A percentile compares a stretch with the other conserved stretches of the same genome.
Conservation (phyloP, 2,797 vertebrate genomes). For the Silurus lanzhouensis region DNA sequence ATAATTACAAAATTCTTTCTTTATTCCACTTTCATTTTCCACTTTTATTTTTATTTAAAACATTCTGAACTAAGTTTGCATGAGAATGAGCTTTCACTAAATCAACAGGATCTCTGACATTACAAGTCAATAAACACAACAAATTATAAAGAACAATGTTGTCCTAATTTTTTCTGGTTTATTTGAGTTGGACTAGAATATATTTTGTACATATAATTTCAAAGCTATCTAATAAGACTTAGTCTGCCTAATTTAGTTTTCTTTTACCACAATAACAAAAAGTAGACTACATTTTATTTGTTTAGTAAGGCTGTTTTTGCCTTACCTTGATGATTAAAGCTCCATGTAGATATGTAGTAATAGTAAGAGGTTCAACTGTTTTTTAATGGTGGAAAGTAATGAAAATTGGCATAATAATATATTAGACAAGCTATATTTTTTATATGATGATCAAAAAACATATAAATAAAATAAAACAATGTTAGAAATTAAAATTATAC, state of each 20-base stretch:
- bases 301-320: neutral
- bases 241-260: neutral
- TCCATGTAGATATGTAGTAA: neutral
- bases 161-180: neutral
- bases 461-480: too few species aligned
- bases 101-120: neutral
- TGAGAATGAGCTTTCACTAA: constrained; percentile 6
- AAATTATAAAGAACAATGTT: neutral
- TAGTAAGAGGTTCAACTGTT: neutral
- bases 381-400: neutral
- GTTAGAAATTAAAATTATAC: neutral
- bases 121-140: constrained; percentile 5
- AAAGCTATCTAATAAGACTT: neutral
- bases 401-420: neutral
- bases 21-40: neutral
- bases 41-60: neutral
- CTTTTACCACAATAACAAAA: neutral
- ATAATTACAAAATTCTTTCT: neutral
- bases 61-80: neutral
- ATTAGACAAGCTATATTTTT: neutral
- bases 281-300: neutral
- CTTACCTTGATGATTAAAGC: neutral
- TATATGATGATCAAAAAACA: neutral
- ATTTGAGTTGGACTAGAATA: neutral
- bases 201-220: neutral